phyloP scores from a whole-genome alignment of 1,140 invertebrate genomes.

The Zaprionus gabonicus region DNA sequence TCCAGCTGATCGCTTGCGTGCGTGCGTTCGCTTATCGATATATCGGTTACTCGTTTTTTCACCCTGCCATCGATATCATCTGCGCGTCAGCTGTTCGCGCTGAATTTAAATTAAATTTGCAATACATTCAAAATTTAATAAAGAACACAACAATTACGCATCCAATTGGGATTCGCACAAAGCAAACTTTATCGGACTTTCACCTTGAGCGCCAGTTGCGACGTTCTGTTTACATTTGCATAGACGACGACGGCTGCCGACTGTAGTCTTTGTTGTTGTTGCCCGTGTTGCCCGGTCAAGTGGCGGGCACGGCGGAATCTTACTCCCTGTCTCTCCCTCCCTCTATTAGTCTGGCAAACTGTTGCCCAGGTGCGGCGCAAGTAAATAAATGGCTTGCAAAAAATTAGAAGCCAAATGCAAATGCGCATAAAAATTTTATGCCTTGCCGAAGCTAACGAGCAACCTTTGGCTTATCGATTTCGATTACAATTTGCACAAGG shows the following conservation, averaged over 20 bases:
- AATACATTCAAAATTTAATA: not conserved
- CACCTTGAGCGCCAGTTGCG: conserved; percentile 53
- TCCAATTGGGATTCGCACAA: conserved; percentile 34
- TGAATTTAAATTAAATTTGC: conserved; percentile 2
- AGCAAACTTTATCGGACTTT: conserved; percentile 57
- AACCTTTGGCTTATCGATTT: conserved; percentile 56
- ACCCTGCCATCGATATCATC: not conserved
- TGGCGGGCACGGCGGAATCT: conserved; percentile 2
- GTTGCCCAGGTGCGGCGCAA: conserved; percentile 54
- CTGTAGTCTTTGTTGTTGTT: conserved; percentile 39
- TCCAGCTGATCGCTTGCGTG: not conserved
- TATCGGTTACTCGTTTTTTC: not conserved
- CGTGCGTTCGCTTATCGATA: conserved; percentile 8
- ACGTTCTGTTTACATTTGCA: conserved; percentile 61
- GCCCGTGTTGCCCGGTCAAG: conserved; percentile 48
- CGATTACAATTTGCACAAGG: conserved; percentile 30
- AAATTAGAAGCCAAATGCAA: conserved; percentile 67
- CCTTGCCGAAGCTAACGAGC: conserved; percentile 72
- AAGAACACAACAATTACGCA: conserved; percentile 6
- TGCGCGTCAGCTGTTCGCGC: not conserved
- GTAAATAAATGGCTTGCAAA: conserved; percentile 56
- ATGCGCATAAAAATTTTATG: conserved; percentile 70
- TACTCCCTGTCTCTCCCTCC: not conserved
- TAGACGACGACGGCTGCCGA: conserved; percentile 26
- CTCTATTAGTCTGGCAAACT: conserved; percentile 16